These are phyloP conservation scores for Pteria penguin DNA, from an alignment of 2,888 invertebrate species.

Conservation along the genomic window DNA sequence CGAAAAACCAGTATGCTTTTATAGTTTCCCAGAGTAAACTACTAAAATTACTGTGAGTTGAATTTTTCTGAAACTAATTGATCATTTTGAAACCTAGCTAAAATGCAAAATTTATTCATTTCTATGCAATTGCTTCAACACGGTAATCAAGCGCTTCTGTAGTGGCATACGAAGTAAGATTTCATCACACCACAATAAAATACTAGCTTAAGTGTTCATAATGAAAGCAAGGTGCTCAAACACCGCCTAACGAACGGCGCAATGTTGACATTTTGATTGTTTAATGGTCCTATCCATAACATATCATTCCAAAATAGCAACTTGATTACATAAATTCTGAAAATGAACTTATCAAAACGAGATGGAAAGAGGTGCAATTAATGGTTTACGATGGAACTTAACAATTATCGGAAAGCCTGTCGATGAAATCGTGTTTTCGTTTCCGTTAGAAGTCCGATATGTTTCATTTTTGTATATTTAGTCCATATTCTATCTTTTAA, in stretches of 20 bases:
- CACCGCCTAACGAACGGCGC: neutral
- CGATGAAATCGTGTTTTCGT: neutral
- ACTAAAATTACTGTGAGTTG: no score
- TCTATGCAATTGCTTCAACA: no score
- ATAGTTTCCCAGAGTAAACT: no score
- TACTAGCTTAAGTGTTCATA: neutral
- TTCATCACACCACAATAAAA: neutral
- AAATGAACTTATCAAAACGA: neutral
- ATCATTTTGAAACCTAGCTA: no score
- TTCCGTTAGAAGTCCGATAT: neutral
- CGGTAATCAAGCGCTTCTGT: no score
- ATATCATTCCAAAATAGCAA: neutral
- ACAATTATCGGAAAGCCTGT: neutral
- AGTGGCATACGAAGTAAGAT: no score
- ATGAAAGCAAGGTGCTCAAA: neutral
- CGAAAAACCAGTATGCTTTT: no score
- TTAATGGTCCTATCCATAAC: neutral
- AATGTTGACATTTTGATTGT: neutral
- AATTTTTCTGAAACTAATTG: no score
- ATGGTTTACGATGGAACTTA: neutral
- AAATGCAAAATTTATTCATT: no score
- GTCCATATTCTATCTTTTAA: neutral
- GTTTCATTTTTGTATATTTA: neutral
- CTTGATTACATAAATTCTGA: neutral
- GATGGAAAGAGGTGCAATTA: neutral